These are phyloP conservation scores for Psammodynastes pulverulentus DNA, from an alignment of 2,113 vertebrate species.

Conservation along the genomic window DNA sequence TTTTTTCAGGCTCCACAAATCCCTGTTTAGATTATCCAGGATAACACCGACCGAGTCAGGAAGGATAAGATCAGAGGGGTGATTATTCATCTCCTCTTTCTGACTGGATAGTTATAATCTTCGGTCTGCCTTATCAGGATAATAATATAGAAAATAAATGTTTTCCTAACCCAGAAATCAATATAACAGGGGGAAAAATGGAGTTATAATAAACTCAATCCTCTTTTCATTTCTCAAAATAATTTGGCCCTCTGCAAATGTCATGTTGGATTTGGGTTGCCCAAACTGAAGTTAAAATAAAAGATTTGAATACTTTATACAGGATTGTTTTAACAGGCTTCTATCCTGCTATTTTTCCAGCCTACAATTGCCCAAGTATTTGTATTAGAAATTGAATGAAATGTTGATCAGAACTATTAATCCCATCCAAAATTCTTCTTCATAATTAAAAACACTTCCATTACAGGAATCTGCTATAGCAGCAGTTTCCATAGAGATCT, in stretches of 20 bases:
- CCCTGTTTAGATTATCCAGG: not conserved
- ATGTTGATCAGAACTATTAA: not conserved
- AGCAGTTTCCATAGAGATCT: not conserved
- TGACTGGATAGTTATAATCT: not conserved
- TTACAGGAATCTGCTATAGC: not conserved
- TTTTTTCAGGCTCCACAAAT: not conserved
- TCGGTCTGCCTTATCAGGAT: not conserved
- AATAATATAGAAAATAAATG: not conserved
- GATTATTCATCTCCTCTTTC: not conserved
- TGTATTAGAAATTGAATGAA: not conserved
- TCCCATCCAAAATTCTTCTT: not conserved
- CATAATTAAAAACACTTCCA: not conserved
- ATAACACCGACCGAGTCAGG: not conserved
- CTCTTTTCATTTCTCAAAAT: not conserved
- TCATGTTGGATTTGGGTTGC: not conserved
- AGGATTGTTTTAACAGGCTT: not conserved
- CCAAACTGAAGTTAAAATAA: not conserved
- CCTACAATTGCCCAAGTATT: not conserved
- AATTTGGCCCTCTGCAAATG: not conserved
- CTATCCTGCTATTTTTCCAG: not conserved
- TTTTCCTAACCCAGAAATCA: not conserved
- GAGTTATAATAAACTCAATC: not conserved
- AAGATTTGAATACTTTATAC: not conserved
- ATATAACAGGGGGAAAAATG: not conserved
- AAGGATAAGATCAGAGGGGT: not conserved